These are phyloP conservation scores for Drosophila pseudotalamancana DNA, from an alignment of 2,888 invertebrate species.

Conservation along the genomic window DNA sequence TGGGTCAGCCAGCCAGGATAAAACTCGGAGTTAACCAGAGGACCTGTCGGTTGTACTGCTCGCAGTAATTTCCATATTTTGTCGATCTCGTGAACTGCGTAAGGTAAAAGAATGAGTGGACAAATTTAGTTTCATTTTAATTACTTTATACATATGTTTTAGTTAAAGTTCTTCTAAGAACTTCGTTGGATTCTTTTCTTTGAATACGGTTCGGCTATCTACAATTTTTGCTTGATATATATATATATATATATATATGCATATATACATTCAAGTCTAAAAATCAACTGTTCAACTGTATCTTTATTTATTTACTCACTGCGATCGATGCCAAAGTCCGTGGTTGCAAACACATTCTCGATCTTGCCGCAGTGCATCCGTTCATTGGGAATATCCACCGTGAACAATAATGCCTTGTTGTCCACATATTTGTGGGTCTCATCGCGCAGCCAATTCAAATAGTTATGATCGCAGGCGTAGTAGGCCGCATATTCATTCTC, in stretches of 20 bases:
- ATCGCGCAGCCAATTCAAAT: constrained; percentile 88
- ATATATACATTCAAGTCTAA: too few relatives aligned
- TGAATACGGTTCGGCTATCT: too few relatives aligned
- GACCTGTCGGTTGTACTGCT: constrained; percentile 87
- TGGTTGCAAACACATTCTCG: constrained; percentile 90
- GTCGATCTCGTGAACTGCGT: constrained; percentile 78
- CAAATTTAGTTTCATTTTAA: too few relatives aligned
- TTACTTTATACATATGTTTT: too few relatives aligned
- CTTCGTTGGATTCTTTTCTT: too few relatives aligned
- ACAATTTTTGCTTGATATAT: too few relatives aligned
- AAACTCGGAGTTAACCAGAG: constrained; percentile 95
- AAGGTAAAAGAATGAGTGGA: neutral
- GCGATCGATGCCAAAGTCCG: constrained; percentile 89
- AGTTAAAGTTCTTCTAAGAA: too few relatives aligned
- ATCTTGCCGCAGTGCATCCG: constrained; percentile 88
- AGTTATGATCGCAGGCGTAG: constrained; percentile 88
- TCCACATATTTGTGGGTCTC: constrained; percentile 85
- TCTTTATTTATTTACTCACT: constrained; percentile 53
- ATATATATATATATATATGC: too few relatives aligned
- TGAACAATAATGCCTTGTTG: constrained; percentile 88
- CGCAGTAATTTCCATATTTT: constrained; percentile 85
- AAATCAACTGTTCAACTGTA: neutral
- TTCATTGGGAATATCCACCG: constrained; percentile 90
- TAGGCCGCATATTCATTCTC: constrained; percentile 98
- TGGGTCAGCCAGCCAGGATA: constrained; percentile 97